These are phyloP conservation scores for Orgyia antiqua DNA, from an alignment of 2,888 invertebrate genomes.

Conservation along the genomic window DNA sequence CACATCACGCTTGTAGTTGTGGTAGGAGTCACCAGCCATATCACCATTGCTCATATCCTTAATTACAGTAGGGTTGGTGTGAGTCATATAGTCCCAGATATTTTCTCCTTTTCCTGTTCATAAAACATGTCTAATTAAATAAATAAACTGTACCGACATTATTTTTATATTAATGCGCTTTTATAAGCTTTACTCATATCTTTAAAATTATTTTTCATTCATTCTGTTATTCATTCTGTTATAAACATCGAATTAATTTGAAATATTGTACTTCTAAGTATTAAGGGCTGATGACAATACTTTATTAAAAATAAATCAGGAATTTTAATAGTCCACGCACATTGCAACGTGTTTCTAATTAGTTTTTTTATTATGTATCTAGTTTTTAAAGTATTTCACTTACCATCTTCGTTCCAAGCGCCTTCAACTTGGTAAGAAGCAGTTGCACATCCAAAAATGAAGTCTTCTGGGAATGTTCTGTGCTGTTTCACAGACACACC, in stretches of 20 bases:
- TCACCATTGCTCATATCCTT: slow-evolving; percentile 68
- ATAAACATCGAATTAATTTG: too few relatives aligned
- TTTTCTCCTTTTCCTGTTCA: slow-evolving; percentile 38
- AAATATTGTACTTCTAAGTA: too few relatives aligned
- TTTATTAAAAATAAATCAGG: too few relatives aligned
- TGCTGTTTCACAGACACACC: slow-evolving; percentile 1
- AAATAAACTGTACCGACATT: too few relatives aligned
- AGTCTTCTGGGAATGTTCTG: slow-evolving; percentile 4
- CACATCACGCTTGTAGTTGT: slow-evolving; percentile 76
- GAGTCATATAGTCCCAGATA: slow-evolving; percentile 43
- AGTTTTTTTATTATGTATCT: neutral
- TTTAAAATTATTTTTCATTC: too few relatives aligned
- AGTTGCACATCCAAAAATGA: slow-evolving; percentile 3
- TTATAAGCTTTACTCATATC: too few relatives aligned
- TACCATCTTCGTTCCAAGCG: slow-evolving; percentile 6
- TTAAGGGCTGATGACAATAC: too few relatives aligned
- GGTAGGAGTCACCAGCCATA: slow-evolving; percentile 76
- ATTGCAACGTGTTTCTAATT: neutral
- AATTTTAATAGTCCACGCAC: too few relatives aligned
- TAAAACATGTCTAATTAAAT: too few relatives aligned
- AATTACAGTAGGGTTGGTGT: slow-evolving; percentile 32
- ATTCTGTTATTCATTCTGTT: too few relatives aligned
- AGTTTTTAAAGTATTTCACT: neutral
- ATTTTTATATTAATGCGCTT: too few relatives aligned
- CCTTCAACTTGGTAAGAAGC: slow-evolving; percentile 4